Percentiles rank a stretch among this genome's conserved stretches.
phyloP scores from a whole-genome alignment of 2,888 invertebrate species.

The Chrysomela aeneicollis region DNA sequence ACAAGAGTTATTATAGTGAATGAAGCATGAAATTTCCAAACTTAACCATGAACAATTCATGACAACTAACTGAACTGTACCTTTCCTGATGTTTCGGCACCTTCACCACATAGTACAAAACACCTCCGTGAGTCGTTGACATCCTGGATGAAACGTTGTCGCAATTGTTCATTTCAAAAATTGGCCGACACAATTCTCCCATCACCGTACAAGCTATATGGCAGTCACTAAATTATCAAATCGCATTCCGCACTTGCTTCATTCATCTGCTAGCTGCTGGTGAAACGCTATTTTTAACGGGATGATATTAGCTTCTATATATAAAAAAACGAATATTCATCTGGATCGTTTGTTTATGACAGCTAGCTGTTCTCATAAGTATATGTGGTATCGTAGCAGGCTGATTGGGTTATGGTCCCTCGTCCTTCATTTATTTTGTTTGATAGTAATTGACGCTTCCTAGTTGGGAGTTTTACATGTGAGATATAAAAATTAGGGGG shows the following conservation, averaged over 20 bases:
- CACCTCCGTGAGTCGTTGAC: conserved; percentile 71
- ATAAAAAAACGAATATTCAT: conserved; percentile 4
- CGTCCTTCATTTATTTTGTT: conserved; percentile 21
- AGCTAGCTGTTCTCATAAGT: conserved; percentile 10
- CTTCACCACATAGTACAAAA: conserved; percentile 74
- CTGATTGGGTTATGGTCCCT: conserved; percentile 26
- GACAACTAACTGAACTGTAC: too few species aligned
- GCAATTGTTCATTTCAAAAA: conserved; percentile 3
- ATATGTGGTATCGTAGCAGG: conserved; percentile 23
- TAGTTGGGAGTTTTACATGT: conserved; percentile 13
- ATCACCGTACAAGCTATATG: not conserved
- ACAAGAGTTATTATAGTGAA: too few species aligned
- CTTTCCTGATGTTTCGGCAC: conserved; percentile 65
- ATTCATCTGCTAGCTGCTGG: not conserved
- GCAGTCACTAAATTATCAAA: conserved; percentile 24
- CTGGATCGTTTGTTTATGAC: conserved; percentile 7
- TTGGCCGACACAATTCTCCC: too few species aligned
- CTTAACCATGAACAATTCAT: too few species aligned
- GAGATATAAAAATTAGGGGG: too few species aligned
- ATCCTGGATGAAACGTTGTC: conserved; percentile 58
- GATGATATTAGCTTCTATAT: not conserved
- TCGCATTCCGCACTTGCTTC: conserved; percentile 15
- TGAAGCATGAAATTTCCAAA: too few species aligned
- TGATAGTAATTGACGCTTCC: conserved; percentile 33
- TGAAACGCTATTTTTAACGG: conserved; percentile 6